phyloP scores from a whole-genome alignment of 2,888 invertebrate genomes.

The Lasiommata megera region DNA sequence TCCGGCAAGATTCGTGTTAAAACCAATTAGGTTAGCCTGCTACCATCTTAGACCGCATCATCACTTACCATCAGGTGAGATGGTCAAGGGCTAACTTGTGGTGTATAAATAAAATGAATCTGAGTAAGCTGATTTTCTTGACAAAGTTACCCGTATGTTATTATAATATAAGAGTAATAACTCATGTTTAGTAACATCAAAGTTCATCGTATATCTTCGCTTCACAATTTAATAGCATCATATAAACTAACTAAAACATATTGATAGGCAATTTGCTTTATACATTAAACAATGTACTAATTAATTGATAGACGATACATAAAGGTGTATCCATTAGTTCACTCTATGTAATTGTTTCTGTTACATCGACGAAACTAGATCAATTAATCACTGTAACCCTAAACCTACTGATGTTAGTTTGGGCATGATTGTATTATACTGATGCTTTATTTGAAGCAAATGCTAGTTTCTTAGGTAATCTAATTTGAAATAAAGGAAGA shows the following conservation, averaged over 20 bases:
- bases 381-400: not conserved
- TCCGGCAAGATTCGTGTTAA: too few relatives aligned
- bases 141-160: too few relatives aligned
- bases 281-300: not conserved
- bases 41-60: too few relatives aligned
- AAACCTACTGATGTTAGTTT: not conserved
- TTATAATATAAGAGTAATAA: not conserved
- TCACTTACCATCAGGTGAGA: too few relatives aligned
- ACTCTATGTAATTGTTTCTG: constrained; percentile 2
- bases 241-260: not conserved
- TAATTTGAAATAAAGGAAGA: too few relatives aligned
- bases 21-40: too few relatives aligned
- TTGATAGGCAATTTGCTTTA: not conserved
- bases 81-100: too few relatives aligned
- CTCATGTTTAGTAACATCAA: not conserved
- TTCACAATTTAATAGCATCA: not conserved
- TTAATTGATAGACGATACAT: not conserved
- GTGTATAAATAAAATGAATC: too few relatives aligned
- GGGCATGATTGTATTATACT: too few relatives aligned
- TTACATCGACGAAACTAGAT: not conserved
- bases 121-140: too few relatives aligned
- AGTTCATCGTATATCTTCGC: not conserved
- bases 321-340: not conserved
- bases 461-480: too few relatives aligned
- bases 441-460: too few relatives aligned